phyloP scores from a whole-genome alignment of 1,140 invertebrate genomes.

The Aphelinus atriplicis region DNA sequence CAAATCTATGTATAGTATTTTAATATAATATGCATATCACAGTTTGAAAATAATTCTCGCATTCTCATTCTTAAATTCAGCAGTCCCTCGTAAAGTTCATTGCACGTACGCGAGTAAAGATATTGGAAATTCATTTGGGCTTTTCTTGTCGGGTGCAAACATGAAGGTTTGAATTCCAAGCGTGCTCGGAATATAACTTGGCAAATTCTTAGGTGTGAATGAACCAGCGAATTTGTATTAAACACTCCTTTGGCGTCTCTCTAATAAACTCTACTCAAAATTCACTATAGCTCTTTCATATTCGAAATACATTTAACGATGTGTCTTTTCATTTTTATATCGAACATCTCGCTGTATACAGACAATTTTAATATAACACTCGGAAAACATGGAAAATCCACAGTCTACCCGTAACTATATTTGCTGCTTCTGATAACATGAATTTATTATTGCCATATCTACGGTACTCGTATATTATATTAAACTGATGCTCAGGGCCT shows the following conservation, averaged over 20 bases:
- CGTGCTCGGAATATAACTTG: conserved; percentile 23
- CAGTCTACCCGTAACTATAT: too few species aligned
- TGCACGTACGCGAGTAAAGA: conserved; percentile 22
- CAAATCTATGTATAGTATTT: too few species aligned
- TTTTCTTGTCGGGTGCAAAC: conserved; percentile 19
- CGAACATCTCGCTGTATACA: too few species aligned
- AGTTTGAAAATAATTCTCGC: not conserved
- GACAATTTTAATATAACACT: too few species aligned
- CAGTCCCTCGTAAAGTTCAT: conserved; percentile 19
- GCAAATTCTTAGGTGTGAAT: conserved; percentile 11
- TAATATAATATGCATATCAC: not conserved
- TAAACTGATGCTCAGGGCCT: too few species aligned
- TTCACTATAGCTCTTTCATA: too few species aligned
- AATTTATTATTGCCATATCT: too few species aligned
- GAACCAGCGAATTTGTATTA: conserved; percentile 17
- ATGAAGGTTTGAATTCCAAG: conserved; percentile 31
- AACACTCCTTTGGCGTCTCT: conserved; percentile 2
- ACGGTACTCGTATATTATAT: too few species aligned
- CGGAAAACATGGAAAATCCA: too few species aligned
- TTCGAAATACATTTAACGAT: too few species aligned
- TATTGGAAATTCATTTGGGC: conserved; percentile 39
- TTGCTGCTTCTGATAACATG: too few species aligned
- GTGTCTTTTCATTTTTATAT: too few species aligned
- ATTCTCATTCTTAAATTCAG: conserved; percentile 15
- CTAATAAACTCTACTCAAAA: conserved; percentile 4